phyloP scores from a whole-genome alignment of 2,113 vertebrate species.

The Anhinga anhinga region DNA sequence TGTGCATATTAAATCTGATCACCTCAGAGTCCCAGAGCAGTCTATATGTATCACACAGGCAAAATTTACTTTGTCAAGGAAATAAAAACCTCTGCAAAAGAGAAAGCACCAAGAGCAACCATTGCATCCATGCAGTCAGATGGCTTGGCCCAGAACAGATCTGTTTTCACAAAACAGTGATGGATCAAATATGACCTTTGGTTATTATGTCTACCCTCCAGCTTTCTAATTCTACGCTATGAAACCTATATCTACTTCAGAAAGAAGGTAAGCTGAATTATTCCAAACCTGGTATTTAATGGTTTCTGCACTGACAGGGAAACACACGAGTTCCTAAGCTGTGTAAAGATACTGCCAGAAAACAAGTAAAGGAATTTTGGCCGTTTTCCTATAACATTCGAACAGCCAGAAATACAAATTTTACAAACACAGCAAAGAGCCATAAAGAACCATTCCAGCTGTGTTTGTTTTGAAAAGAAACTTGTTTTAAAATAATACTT shows the following conservation, averaged over 20 bases:
- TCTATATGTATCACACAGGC: not conserved
- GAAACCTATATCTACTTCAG: not conserved
- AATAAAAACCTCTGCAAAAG: not conserved
- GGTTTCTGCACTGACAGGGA: not conserved
- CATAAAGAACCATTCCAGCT: not conserved
- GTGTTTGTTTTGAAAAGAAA: not conserved
- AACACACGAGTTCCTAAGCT: not conserved
- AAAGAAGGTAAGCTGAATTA: not conserved
- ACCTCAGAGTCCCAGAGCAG: not conserved
- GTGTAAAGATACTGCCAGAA: not conserved
- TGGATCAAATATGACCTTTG: rapidly evolving
- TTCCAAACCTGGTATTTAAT: not conserved
- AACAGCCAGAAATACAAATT: constrained; percentile 4
- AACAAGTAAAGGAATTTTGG: constrained; percentile 16
- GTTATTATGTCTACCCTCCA: not conserved
- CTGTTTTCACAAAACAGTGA: not conserved
- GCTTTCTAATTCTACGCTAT: not conserved
- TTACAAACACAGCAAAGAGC: not conserved
- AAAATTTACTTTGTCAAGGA: not conserved
- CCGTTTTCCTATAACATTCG: not conserved
- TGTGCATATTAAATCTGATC: not conserved
- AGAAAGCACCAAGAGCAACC: not conserved
- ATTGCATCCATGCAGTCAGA: rapidly evolving
- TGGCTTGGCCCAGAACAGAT: not conserved
- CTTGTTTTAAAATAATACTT: not conserved